Base-by-base conservation (phyloP, 2,113 vertebrate species). In the Shinisaurus crocodilurus region DNA sequence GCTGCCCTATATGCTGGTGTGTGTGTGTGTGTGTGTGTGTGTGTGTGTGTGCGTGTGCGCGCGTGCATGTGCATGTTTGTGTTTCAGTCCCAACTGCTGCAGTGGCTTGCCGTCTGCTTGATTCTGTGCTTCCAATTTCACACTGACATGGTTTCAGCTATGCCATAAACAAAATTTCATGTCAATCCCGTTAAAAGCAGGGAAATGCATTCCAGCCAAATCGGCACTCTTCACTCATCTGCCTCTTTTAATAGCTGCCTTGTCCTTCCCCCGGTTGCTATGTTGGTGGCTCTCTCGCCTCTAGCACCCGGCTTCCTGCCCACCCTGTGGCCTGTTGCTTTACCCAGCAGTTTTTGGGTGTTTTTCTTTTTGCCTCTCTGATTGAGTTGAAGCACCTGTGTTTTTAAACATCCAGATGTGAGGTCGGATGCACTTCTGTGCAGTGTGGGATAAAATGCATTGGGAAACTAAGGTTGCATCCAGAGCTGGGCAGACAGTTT, bases 121-220 rank as follows among this genome's bases (percentile, higher is more conserved):
- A 70, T 87, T 0, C 90, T 82, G 20, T 1, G 0, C 86, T 96
- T 96, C 94, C 96, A 97, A 88, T 96, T 97, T 97, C 96, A 96
- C 96, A 95, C 95, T 15, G 23, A 90, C 84, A 54, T 82, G 94
- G 82, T 95, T 93, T 94, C 54, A 90, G 95, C 90, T 27, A 93
- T 18, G 8, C 94, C 60, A 54, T 87, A 90, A 96, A 94, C 34
- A 18, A 94, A 88, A 91, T 92, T 3, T 15, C 48, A 10, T 95
- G 93, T 95, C 94, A 93, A 91, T 91, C 88, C 92, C 57, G 93
- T 92, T 92, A 89, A 94, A 91, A 92, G 90, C 93, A 88, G 20
- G 90, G 74, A 76, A 13, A 69, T 90, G 40, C 0, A 0, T 84
- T 76, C 85, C 88, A 89, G 92, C 93, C 84, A 43, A 91, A 50